These are phyloP conservation scores for Chauna torquata DNA, from an alignment of 2,113 vertebrate genomes.

Conservation along the genomic window DNA sequence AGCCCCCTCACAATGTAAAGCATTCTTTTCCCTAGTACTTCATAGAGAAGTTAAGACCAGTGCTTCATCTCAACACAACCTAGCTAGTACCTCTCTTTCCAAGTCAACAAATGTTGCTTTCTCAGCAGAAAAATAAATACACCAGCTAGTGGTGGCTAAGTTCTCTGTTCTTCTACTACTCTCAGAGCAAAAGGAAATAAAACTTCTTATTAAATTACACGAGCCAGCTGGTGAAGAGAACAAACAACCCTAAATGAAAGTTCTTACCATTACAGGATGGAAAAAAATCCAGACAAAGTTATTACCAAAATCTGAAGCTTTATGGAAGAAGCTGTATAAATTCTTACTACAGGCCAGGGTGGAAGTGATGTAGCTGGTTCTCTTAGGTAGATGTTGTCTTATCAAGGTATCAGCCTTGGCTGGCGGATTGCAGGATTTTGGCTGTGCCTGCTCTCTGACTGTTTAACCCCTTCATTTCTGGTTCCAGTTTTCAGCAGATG, in stretches of 20 bases:
- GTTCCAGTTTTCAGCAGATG: not conserved
- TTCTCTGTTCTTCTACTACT: not conserved
- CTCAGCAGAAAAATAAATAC: not conserved
- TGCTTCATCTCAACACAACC: not conserved
- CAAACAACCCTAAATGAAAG: not conserved
- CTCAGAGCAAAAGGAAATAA: not conserved
- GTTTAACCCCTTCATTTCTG: not conserved
- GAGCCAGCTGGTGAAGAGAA: not conserved
- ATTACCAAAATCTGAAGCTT: accelerated
- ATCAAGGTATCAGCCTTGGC: not conserved
- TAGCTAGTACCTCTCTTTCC: not conserved
- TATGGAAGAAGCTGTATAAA: accelerated
- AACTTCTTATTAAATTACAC: not conserved
- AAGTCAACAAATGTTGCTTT: not conserved
- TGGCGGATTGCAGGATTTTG: not conserved
- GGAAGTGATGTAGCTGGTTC: not conserved
- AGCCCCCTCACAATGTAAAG: not conserved
- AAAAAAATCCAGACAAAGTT: not conserved
- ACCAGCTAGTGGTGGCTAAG: not conserved
- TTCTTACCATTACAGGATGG: not conserved
- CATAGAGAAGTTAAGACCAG: not conserved
- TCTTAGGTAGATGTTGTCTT: not conserved
- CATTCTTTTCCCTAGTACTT: not conserved
- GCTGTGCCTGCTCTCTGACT: not conserved
- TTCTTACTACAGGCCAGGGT: accelerated